Conservation (phyloP, 1,140 invertebrate genomes). For the Drosophila guanche region DNA sequence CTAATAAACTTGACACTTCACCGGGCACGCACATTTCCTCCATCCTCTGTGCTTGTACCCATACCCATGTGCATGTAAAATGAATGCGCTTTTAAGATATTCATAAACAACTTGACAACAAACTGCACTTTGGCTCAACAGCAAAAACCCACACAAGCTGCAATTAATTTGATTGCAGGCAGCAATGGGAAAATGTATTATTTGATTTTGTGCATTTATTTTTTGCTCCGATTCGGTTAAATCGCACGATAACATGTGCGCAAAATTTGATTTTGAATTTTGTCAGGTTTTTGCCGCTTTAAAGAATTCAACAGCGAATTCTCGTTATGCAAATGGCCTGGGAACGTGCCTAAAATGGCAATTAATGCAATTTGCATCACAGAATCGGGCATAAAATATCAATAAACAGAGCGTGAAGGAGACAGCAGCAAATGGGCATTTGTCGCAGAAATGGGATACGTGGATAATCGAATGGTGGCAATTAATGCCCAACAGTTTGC, state of each 20-base stretch:
- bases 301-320: slow-evolving; percentile 67
- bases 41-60: neutral
- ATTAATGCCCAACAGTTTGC: slow-evolving; percentile 47
- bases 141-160: slow-evolving; percentile 38
- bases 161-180: slow-evolving; percentile 30
- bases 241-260: slow-evolving; percentile 34
- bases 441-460: slow-evolving; percentile 7
- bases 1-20: slow-evolving; percentile 63
- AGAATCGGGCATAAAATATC: slow-evolving; percentile 72
- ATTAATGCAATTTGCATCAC: slow-evolving; percentile 59
- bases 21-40: neutral
- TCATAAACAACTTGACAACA: slow-evolving; percentile 73
- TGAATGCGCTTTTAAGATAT: slow-evolving; percentile 69
- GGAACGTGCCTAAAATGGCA: slow-evolving; percentile 76
- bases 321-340: slow-evolving; percentile 69
- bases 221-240: neutral
- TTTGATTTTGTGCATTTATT: slow-evolving; percentile 12
- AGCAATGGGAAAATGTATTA: slow-evolving; percentile 46
- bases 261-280: slow-evolving; percentile 41
- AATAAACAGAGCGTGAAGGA: slow-evolving; percentile 56
- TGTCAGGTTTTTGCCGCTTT: slow-evolving; percentile 6
- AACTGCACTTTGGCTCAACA: slow-evolving; percentile 70
- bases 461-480: slow-evolving; percentile 47
- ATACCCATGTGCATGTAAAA: slow-evolving; percentile 44
- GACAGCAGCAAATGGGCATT: slow-evolving; percentile 29